Percentiles rank a stretch among this genome's conserved stretches.
Evolutionary conservation across 1,140 invertebrate genomes (phyloP).

Genomic region (Diorhabda carinulata): DNA sequence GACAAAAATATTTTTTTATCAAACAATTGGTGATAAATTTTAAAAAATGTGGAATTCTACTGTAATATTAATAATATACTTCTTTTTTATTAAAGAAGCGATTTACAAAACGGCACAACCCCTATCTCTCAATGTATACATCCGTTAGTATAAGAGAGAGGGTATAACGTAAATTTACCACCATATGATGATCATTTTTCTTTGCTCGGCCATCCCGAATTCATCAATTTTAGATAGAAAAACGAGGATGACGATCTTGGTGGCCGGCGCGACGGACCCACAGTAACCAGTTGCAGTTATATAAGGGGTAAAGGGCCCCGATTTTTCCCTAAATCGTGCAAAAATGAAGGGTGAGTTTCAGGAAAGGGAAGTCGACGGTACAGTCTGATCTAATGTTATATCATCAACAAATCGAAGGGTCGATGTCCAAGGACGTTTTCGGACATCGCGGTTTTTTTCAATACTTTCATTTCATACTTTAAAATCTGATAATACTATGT

Average conservation of each 20-base stretch:
- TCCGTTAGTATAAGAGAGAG: neutral
- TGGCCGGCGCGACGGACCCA: constrained; percentile 2
- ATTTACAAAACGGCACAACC: no score
- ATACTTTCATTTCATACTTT: no score
- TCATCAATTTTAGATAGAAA: constrained; percentile 14
- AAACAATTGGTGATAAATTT: no score
- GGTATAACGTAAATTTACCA: neutral
- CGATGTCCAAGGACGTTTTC: neutral
- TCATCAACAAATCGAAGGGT: constrained; percentile 9
- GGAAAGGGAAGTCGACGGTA: constrained; percentile 12
- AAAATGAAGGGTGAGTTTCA: constrained; percentile 18
- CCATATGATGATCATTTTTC: constrained; percentile 6
- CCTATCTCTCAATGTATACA: neutral
- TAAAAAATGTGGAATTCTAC: no score
- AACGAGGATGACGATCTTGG: constrained; percentile 5
- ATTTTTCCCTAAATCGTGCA: constrained; percentile 20
- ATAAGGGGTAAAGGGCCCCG: constrained; percentile 18
- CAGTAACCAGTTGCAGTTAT: constrained; percentile 14
- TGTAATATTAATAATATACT: no score
- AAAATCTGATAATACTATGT: no score
- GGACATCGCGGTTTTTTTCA: neutral
- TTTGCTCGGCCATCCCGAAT: constrained; percentile 6
- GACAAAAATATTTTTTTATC: no score
- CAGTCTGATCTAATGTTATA: constrained; percentile 20
- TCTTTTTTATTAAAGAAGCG: no score